These are phyloP conservation scores for Sinocyclocheilus anophthalmus DNA, from an alignment of 2,113 vertebrate genomes.

Conservation along the genomic window DNA sequence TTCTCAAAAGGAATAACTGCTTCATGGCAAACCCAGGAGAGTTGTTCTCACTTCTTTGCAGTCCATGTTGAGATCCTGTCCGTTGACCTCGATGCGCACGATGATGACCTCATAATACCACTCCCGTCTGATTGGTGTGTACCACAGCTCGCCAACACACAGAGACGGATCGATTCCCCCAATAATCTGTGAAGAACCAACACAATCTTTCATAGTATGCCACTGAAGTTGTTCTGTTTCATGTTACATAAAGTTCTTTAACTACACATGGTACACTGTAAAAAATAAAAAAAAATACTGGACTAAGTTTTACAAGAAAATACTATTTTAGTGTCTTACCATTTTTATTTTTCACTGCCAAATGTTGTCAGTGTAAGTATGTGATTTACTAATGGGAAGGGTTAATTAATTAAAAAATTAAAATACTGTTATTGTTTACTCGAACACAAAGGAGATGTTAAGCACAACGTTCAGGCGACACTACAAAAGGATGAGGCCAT, in stretches of 20 bases:
- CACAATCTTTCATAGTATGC: background rate
- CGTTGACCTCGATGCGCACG: constrained; percentile 93
- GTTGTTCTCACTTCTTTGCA: constrained; percentile 89
- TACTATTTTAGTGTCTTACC: no score
- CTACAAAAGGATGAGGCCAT: no score
- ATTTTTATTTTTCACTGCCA: no score
- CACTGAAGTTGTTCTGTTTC: background rate
- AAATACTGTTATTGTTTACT: no score
- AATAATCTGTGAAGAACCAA: constrained; percentile 80
- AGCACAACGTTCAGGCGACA: no score
- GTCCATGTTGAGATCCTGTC: constrained; percentile 96
- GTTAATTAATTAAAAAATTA: background rate
- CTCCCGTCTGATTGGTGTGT: constrained; percentile 96
- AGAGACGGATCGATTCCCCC: constrained; percentile 88
- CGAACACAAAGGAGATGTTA: no score
- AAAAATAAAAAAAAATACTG: no score
- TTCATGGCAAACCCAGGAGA: background rate
- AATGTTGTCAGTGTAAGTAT: background rate
- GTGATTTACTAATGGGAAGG: background rate
- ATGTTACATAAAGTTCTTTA: background rate
- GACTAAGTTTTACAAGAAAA: background rate
- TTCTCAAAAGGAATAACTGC: background rate
- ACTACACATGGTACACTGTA: background rate
- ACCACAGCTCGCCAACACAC: constrained; percentile 91
- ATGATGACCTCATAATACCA: constrained; percentile 99